Base-by-base conservation (phyloP, 2,797 vertebrate species). In the Melanotaenia boesemani region DNA sequence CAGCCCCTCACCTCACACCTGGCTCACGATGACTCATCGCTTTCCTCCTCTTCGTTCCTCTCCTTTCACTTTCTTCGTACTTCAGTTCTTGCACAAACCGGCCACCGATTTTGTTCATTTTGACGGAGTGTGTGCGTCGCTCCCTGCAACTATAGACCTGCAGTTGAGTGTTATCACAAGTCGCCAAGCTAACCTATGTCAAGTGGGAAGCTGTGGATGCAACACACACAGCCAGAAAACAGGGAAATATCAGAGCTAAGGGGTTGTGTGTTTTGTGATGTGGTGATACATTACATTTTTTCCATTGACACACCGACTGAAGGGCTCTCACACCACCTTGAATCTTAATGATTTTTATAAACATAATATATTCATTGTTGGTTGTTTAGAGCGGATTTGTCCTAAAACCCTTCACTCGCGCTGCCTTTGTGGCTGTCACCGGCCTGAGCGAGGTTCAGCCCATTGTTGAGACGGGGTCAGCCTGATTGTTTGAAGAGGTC, bases 401-500 rank as follows among this genome's bases (percentile, higher is more conserved):
- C 84, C 81, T 86, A 66, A 90, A 88, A 83, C 76, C 82, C 71
- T 74, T 85, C 81, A 20, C 79, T 87, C 82, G 67, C 15, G n/a
- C 62, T 7, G 82, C 57, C 78, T 86, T 83, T 89, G 76, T 86
- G 86, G 62, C 63, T 20, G 81, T 79, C 68, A 55, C 56, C 32
- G 62, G 76, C 52, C 71, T 72, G 83, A 78, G 76, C n/a, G 83
- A 82, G 72, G 81, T 80, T 89, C 85, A 68, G 72, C 55, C 87
- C 69, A 70, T 92, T 92, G 90, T 92, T 79, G 68, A 77, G 79
- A 64, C 85, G 8, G 88, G 92, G 91, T 92, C 91, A 87, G 62
- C 72, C 74, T 86, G 86, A 90, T 90, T 91, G 88, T 91, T 32
- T 86, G 39, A 44, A 62, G 84, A 77, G 88, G 85, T 93, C 89